A percentile compares a stretch with the other conserved stretches of the same genome.
Conservation (phyloP, 1,140 invertebrate species). For the Drosophila persimilis region DNA sequence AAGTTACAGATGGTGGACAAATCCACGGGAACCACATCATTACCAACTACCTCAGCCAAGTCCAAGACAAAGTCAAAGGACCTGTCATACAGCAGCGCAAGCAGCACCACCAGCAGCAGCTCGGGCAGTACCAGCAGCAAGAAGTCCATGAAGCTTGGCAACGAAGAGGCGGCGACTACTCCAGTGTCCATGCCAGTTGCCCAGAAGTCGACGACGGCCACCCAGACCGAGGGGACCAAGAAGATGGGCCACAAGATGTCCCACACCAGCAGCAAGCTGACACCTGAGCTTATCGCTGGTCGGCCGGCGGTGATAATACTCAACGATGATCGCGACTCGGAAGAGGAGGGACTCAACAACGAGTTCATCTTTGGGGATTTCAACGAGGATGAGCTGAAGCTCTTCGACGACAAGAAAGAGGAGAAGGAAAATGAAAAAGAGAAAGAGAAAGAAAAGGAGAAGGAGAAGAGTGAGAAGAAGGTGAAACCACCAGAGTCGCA, state of each 20-base stretch:
- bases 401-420: slow-evolving; percentile 69
- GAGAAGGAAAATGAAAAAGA: background rate
- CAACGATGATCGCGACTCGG: slow-evolving; percentile 83
- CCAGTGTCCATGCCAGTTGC: slow-evolving; percentile 14
- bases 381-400: slow-evolving; percentile 79
- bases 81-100: slow-evolving; percentile 20
- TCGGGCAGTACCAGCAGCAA: slow-evolving; percentile 11
- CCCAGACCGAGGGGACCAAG: slow-evolving; percentile 60
- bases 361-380: slow-evolving; percentile 82
- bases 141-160: slow-evolving; percentile 43
- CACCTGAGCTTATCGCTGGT: slow-evolving; percentile 5
- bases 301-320: slow-evolving; percentile 86
- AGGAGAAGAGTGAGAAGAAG: slow-evolving; percentile 23
- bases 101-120: slow-evolving; percentile 4
- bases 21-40: slow-evolving; percentile 5
- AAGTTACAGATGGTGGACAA: slow-evolving; percentile 56
- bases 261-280: slow-evolving; percentile 16
- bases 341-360: slow-evolving; percentile 49
- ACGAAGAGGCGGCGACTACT: slow-evolving; percentile 30
- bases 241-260: slow-evolving; percentile 24
- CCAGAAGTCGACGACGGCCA: slow-evolving; percentile 56
- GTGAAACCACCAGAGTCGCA: slow-evolving; percentile 20
- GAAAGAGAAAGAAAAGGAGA: background rate
- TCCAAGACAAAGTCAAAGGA: slow-evolving; percentile 52
- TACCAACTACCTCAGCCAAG: slow-evolving; percentile 46